phyloP scores from a whole-genome alignment of 2,113 vertebrate genomes.

The Struthidea cinerea region DNA sequence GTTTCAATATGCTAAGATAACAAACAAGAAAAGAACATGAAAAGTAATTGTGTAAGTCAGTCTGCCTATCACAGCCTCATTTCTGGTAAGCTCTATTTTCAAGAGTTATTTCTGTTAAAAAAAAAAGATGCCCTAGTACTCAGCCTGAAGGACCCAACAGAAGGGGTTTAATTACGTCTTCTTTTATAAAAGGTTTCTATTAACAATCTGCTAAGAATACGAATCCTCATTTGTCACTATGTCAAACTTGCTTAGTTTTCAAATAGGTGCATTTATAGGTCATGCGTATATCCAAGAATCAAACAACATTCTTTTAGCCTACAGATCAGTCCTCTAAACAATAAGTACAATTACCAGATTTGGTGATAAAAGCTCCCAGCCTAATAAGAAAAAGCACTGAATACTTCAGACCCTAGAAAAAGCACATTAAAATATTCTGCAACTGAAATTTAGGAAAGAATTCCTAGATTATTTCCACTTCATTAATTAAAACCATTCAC shows the following conservation, averaged over 20 bases:
- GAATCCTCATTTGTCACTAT: neutral
- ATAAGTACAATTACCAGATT: neutral
- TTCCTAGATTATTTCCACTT: neutral
- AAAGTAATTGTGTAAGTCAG: neutral
- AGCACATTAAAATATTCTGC: neutral
- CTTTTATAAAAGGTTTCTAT: neutral
- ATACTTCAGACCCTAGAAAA: neutral
- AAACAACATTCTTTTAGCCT: neutral
- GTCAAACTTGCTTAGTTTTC: neutral
- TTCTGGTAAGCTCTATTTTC: neutral
- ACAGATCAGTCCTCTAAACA: neutral
- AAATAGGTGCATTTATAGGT: neutral
- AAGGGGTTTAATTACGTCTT: neutral
- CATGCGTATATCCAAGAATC: neutral
- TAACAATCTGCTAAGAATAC: neutral
- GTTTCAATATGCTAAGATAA: neutral
- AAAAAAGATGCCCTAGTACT: neutral
- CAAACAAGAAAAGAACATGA: neutral
- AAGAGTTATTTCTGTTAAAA: neutral
- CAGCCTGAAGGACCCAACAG: neutral
- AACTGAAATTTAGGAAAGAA: neutral
- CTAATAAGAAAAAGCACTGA: neutral
- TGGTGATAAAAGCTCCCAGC: neutral
- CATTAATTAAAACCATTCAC: neutral
- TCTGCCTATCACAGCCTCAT: neutral